Base-by-base conservation (phyloP, 2,888 invertebrate genomes). In the Cataglyphis rosenhaueri region DNA sequence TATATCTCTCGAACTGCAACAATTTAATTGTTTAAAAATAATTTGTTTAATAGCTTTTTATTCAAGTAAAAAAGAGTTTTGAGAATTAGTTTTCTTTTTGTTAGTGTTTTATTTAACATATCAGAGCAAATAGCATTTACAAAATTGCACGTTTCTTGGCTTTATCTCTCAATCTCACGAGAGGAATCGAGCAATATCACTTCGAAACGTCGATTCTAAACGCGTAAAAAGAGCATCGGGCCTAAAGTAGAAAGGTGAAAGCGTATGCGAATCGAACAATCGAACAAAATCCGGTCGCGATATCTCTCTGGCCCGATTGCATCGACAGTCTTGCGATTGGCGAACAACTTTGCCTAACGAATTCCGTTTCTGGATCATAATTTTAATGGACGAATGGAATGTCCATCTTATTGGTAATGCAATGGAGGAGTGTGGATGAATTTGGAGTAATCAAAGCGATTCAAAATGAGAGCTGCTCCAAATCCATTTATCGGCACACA, bases 191-290 rank as follows among this genome's bases (percentile, higher is more conserved):
- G 15, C 38, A 18, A 18, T 82, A 62, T 76, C 35, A 41, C 48
- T 29, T 25, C 21, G 4, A 15, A 35, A 15, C 15, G 8, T 21
- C 21, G 41, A 71, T 35, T 57, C 75, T 74, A 62, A 62, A 25
- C 81, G 62, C 38, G 35, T 61, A 78, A 79, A 79, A 79, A 70
- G 71, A 79, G 35, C 59, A 70, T 59, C 44, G 41, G 38, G 32
- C 32, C 41, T 21, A 44, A 41, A 70, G 32, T 70, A 79, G 78
- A 79, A 79, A 79, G 71, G 71, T 70, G 78, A 79, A 79, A 79
- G 78, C 78, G 57, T 78, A 57, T 44, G 59, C 78, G 78, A 79
- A 79, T 79, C 78, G 59, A 79, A 79, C 78, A 79, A 79, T 79
- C 78, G 70, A 66, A 79, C 71, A 79, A 44, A 79, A 79, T 79